Conservation (phyloP, 2,888 invertebrate genomes). For the Scrobipalpa costella region DNA sequence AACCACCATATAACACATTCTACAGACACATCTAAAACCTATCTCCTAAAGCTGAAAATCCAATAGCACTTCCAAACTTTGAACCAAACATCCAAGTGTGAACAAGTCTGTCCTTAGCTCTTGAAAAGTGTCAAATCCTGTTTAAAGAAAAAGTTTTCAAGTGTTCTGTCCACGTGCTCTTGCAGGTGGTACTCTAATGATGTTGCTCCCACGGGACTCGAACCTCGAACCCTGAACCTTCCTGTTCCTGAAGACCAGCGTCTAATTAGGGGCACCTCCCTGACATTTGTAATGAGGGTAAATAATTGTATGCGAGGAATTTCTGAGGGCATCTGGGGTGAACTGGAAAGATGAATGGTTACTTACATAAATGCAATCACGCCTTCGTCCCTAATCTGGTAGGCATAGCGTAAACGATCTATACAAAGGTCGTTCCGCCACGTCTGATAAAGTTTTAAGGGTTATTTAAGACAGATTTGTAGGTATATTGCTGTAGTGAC, state of each 20-base stretch:
- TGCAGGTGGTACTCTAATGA: conserved; percentile 38
- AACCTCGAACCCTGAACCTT: conserved; percentile 23
- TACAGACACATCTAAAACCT: not conserved
- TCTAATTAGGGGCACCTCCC: conserved; percentile 19
- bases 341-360: conserved; percentile 8
- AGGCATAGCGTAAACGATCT: too few relatives aligned
- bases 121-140: conserved; percentile 23
- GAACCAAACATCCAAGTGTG: conserved; percentile 1
- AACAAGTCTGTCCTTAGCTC: conserved; percentile 20
- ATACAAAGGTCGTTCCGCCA: too few relatives aligned
- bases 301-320: conserved; percentile 22
- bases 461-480: too few relatives aligned
- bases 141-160: conserved; percentile 9
- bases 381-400: too few relatives aligned
- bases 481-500: too few relatives aligned
- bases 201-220: conserved; percentile 26
- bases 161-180: conserved; percentile 20
- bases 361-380: too few relatives aligned
- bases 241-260: conserved; percentile 20
- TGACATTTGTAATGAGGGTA: conserved; percentile 25
- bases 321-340: conserved; percentile 16
- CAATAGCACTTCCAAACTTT: not conserved
- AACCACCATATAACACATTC: not conserved
- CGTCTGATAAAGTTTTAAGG: too few relatives aligned
- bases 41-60: not conserved